Base-by-base conservation (phyloP, 2,888 invertebrate species). In the Rhogogaster chlorosoma region DNA sequence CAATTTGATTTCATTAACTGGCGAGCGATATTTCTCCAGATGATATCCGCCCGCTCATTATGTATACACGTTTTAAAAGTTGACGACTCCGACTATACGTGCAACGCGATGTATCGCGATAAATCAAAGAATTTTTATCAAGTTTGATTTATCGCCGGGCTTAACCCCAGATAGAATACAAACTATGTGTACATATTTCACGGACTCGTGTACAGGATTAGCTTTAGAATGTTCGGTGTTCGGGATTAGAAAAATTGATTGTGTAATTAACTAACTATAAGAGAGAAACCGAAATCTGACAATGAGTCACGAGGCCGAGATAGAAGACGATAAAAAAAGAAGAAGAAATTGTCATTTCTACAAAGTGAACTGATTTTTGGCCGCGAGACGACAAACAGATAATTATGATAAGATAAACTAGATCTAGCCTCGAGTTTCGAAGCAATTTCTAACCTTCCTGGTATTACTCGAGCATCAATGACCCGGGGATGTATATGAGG, bases 351-450 rank as follows among this genome's bases (percentile, higher is more conserved):
- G 5, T 75, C 26, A 15, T 18, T 42, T 45, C 45, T 29, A 75
- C 29, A 26, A 75, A 26, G 26, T 15, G 75, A 38, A 36, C 18
- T 29, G 70, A 71, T 2, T n/a, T 36, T 18, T 3, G 26, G 12
- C 12, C 22, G 9, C 61, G 3, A 61, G 22, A 61, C 42, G 7
- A 45, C 29, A 29, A 75, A 42, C 22, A 18, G 15, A 75, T n/a
- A 38, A 75, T 70, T 36, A n/a, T 18, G 75, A 75, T 75, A 75
- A 75, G 45, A 75, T 75, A 75, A 45, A 45, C 42, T 22, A 22
- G 75, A 22, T 18, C 26, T 26, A 15, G 22, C 38, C 26, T 75
- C 9, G 6, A 29, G 18, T 36, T 71, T 15, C n/a, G 26, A 75
- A 45, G 75, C 29, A 26, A 75, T 29, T n/a, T 29, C 15, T 29